A percentile compares a stretch with the other conserved stretches of the same genome.
Conservation (phyloP, 2,113 vertebrate species). For the Telmatochromis sp. region DNA sequence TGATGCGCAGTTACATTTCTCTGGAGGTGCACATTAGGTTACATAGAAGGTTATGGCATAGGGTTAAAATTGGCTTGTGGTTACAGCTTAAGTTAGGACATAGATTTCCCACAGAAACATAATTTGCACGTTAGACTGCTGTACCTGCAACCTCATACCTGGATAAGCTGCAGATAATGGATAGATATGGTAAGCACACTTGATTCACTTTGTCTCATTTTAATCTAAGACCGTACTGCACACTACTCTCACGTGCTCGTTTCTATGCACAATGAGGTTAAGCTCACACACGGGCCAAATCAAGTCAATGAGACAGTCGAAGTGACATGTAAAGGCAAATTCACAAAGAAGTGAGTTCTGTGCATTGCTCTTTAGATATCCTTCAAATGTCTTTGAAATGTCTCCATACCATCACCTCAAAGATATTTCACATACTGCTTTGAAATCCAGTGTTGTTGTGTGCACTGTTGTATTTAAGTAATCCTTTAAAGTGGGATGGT, state of each 20-base stretch:
- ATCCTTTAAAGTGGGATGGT: neutral
- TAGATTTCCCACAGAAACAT: neutral
- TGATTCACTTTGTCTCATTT: neutral
- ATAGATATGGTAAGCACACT: neutral
- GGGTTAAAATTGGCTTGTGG: neutral
- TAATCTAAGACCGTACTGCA: neutral
- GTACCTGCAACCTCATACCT: neutral
- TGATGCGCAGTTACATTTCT: neutral
- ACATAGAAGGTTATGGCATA: neutral
- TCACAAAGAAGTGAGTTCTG: neutral
- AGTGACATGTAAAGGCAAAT: neutral
- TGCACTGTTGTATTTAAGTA: neutral
- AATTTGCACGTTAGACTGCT: rapidly evolving
- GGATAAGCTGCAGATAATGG: neutral
- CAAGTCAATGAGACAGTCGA: neutral
- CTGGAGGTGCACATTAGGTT: neutral
- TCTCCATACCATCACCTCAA: neutral
- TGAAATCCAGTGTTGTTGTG: neutral
- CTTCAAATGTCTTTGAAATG: neutral
- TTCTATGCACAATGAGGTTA: neutral
- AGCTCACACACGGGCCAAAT: neutral
- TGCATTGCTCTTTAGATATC: neutral
- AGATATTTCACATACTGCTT: neutral
- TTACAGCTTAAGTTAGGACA: neutral
- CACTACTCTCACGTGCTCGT: neutral